Base-by-base conservation (phyloP, 2,888 invertebrate species). In the Hyalella azteca region DNA sequence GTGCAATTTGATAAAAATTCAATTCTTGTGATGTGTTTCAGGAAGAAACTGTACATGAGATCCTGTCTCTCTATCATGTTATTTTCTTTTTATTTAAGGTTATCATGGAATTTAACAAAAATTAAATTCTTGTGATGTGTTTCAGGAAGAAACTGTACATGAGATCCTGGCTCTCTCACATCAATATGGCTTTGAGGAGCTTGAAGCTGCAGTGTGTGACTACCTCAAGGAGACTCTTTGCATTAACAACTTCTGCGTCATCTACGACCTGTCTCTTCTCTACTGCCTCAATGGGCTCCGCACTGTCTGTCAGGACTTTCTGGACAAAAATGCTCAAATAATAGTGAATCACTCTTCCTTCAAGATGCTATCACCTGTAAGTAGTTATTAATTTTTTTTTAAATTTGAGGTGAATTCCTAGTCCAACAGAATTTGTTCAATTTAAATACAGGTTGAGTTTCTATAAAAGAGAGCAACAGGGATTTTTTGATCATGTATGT, bases 181-280 rank as follows among this genome's bases (percentile, higher is more conserved):
- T 90, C 94, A 97, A 88, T 99, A 97, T 89, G 97, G 97, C 81
- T 97, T 99, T 89, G 92, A 91, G 81, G 95, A 96, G 88, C 88
- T 99, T 85, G 97, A 98, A 90, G 89, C 92, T 0, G 93, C 97
- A 40, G 94, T 99, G 85, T 97, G 97, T 0, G 95, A 97, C 86
- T 97, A 97, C 89, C 90, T 99, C 85, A 92, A 94, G 85, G 94
- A 95, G 87, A 93, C 95, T 86, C 90, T 99, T 80, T 94, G 93
- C 78, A 90, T 95, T 78, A 91, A 92, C 86, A 99, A 98, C 89
- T 95, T 97, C 0, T 98, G 97, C 88, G 91, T 94, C n/a, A 95
- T 99, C 86, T 92, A 96, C 86, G 97, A 98, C 87, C 94, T 96
- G 0, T 96, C 98, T 19, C 91, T 93, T 88, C 89, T 93, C 76